phyloP scores from a whole-genome alignment of 1,140 invertebrate genomes.

The Rhynchophorus ferrugineus region DNA sequence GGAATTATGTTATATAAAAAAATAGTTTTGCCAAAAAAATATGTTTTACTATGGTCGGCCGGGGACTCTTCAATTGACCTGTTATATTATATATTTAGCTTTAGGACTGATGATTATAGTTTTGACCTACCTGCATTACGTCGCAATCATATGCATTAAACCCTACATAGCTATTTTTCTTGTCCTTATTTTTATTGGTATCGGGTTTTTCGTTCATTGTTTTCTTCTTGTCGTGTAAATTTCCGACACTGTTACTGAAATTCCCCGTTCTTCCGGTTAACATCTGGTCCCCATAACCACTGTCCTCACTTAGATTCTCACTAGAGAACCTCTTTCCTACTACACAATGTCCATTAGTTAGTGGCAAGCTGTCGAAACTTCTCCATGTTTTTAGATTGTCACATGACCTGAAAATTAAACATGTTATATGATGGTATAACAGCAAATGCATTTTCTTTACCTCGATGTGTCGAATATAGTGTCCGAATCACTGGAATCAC shows the following conservation, averaged over 20 bases:
- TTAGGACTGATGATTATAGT: neutral
- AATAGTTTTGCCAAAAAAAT: no score
- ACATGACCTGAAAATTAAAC: slow-evolving; percentile 16
- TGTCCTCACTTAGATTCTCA: slow-evolving; percentile 68
- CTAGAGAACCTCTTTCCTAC: slow-evolving; percentile 51
- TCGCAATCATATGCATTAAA: slow-evolving; percentile 39
- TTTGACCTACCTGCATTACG: slow-evolving; percentile 25
- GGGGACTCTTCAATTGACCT: no score
- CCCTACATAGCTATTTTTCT: slow-evolving; percentile 22
- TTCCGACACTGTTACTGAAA: slow-evolving; percentile 38
- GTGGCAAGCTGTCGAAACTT: slow-evolving; percentile 45
- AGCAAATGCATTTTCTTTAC: slow-evolving; percentile 8
- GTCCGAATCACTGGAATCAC: slow-evolving; percentile 35
- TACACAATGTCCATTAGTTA: slow-evolving; percentile 9
- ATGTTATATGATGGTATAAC: neutral
- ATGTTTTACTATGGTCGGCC: no score
- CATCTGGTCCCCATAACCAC: slow-evolving; percentile 60
- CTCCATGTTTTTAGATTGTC: slow-evolving; percentile 43
- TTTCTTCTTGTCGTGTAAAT: slow-evolving; percentile 1
- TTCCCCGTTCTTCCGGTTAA: slow-evolving; percentile 10
- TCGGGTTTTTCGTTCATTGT: slow-evolving; percentile 14
- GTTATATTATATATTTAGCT: no score
- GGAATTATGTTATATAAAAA: no score
- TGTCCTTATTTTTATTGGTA: slow-evolving; percentile 10
- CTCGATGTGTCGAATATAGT: slow-evolving; percentile 31